phyloP scores from a whole-genome alignment of 2,797 vertebrate genomes.

The Sitta carolinensis region DNA sequence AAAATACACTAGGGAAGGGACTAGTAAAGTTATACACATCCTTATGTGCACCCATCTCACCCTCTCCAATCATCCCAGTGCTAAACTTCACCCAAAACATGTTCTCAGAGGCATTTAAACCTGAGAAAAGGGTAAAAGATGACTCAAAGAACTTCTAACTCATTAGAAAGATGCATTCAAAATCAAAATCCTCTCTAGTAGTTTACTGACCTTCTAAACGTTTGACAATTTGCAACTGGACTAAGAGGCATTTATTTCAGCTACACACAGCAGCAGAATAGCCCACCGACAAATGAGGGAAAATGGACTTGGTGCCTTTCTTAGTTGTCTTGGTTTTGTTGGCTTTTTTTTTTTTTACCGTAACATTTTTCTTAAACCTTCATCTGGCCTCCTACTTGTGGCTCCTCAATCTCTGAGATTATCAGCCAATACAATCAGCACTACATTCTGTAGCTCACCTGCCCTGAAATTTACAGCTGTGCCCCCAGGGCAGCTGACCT shows the following conservation, averaged over 20 bases:
- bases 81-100: neutral
- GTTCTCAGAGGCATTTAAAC: neutral
- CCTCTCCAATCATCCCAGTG: neutral
- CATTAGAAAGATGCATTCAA: neutral
- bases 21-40: neutral
- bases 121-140: neutral
- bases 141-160: neutral
- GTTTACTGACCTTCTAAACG: neutral
- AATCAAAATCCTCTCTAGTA: neutral
- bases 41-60: accelerated
- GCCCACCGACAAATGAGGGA: neutral
- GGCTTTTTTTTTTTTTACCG: neutral
- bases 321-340: neutral
- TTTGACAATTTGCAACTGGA: neutral
- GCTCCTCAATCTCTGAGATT: neutral
- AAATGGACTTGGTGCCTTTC: neutral
- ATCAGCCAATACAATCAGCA: neutral
- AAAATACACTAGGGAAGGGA: neutral
- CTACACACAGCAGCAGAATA: neutral
- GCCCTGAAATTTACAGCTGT: neutral
- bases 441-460: neutral
- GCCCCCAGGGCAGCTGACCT: neutral
- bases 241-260: neutral
- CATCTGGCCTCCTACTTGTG: neutral
- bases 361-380: neutral